These are phyloP conservation scores for Phylloscopus whistleri DNA, from an alignment of 2,113 vertebrate genomes.

Conservation along the genomic window DNA sequence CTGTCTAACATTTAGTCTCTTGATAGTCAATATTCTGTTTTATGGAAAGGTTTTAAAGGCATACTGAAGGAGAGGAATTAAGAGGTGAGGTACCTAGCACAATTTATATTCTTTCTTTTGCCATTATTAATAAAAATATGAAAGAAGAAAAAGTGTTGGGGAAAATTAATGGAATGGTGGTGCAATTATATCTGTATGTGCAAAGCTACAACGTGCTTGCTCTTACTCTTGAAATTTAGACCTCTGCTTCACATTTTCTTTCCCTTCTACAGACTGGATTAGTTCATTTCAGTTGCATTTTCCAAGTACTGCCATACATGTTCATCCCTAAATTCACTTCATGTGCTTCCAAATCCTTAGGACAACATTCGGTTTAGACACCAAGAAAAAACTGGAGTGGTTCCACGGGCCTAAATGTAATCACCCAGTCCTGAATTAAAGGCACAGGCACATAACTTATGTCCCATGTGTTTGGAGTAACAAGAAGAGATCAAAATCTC, in stretches of 20 bases:
- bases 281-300: background rate
- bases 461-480: background rate
- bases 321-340: background rate
- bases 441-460: background rate
- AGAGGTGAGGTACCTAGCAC: background rate
- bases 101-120: background rate
- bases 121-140: background rate
- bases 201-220: background rate
- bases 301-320: background rate
- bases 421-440: background rate
- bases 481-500: background rate
- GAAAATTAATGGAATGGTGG: background rate
- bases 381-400: background rate
- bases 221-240: background rate
- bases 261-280: background rate
- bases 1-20: background rate
- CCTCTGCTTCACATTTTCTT: background rate
- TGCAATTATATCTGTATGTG: background rate
- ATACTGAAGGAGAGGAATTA: background rate
- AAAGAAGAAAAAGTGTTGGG: background rate
- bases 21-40: background rate
- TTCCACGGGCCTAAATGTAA: background rate
- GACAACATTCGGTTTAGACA: background rate
- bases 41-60: background rate
- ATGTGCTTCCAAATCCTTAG: conserved; percentile 7